phyloP scores from a whole-genome alignment of 2,888 invertebrate genomes.

The Malacosoma neustria region DNA sequence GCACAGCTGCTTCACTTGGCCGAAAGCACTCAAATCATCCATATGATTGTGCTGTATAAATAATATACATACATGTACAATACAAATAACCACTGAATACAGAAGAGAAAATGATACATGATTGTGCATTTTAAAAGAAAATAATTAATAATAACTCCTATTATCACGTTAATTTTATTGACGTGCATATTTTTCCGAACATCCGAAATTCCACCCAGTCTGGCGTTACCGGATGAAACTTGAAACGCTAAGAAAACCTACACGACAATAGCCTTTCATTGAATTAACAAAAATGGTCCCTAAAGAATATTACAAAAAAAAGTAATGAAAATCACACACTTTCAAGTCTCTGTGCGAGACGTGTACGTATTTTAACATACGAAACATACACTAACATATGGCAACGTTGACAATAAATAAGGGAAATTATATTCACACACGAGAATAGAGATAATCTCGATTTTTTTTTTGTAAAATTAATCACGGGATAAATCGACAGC shows the following conservation, averaged over 20 bases:
- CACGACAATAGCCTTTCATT: constrained; percentile 37
- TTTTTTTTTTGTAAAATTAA: constrained; percentile 24
- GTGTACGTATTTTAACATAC: constrained; percentile 62
- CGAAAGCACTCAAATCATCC: constrained; percentile 25
- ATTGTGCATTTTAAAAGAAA: constrained; percentile 64
- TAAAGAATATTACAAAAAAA: constrained; percentile 58
- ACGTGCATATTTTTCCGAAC: constrained; percentile 22
- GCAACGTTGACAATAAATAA: constrained; percentile 75
- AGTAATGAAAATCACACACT: constrained; percentile 56
- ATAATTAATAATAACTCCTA: constrained; percentile 46
- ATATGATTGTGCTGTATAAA: constrained; percentile 57
- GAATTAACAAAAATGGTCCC: constrained; percentile 68
- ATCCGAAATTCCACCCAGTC: constrained; percentile 27
- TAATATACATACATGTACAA: constrained; percentile 55
- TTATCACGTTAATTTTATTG: constrained; percentile 60
- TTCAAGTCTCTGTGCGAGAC: constrained; percentile 48
- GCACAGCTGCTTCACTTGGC: constrained; percentile 16
- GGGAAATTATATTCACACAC: constrained; percentile 57
- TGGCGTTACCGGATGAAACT: constrained; percentile 49
- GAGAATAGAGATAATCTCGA: constrained; percentile 22
- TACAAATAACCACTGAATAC: constrained; percentile 28
- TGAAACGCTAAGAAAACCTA: constrained; percentile 23
- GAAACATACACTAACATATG: constrained; percentile 73
- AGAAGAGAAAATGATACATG: constrained; percentile 41
- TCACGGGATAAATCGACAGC: constrained; percentile 46